phyloP scores from a whole-genome alignment of 2,888 invertebrate genomes.

The Cerastis rubricosa region DNA sequence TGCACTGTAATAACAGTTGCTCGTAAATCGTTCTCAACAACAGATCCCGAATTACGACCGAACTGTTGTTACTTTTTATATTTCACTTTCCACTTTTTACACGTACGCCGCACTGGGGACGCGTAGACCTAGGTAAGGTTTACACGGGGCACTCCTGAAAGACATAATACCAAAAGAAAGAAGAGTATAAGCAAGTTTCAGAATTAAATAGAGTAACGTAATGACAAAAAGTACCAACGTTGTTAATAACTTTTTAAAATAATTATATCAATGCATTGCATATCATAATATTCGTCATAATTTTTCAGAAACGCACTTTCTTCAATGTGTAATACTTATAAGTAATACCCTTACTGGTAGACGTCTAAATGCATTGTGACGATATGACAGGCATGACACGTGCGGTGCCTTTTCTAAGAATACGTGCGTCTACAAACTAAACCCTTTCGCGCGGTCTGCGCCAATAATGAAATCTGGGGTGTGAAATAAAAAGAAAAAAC shows the following conservation, averaged over 20 bases:
- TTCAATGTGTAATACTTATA: neutral
- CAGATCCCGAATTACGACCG: conserved; percentile 81
- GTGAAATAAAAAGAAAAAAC: conserved; percentile 90
- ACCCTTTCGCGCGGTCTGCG: conserved; percentile 86
- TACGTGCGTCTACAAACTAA: conserved; percentile 76
- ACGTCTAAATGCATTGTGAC: neutral
- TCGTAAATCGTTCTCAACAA: conserved; percentile 86
- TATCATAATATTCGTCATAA: neutral
- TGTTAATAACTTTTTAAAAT: neutral
- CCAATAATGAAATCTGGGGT: conserved; percentile 90
- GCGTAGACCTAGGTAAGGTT: conserved; percentile 65
- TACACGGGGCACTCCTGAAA: conserved; percentile 23
- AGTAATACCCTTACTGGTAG: neutral
- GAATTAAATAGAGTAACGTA: neutral
- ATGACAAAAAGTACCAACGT: neutral
- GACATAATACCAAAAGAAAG: neutral
- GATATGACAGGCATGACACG: neutral
- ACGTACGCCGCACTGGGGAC: conserved; percentile 73
- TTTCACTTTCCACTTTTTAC: conserved; percentile 87
- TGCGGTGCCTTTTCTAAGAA: conserved; percentile 66
- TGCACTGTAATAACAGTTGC: conserved; percentile 77
- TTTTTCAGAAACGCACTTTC: neutral
- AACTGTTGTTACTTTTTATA: conserved; percentile 86
- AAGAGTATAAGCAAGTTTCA: neutral
- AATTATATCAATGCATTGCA: neutral